Evolutionary conservation across 2,797 vertebrate species (phyloP).

Genomic region (Malacoctenus gilli): DNA sequence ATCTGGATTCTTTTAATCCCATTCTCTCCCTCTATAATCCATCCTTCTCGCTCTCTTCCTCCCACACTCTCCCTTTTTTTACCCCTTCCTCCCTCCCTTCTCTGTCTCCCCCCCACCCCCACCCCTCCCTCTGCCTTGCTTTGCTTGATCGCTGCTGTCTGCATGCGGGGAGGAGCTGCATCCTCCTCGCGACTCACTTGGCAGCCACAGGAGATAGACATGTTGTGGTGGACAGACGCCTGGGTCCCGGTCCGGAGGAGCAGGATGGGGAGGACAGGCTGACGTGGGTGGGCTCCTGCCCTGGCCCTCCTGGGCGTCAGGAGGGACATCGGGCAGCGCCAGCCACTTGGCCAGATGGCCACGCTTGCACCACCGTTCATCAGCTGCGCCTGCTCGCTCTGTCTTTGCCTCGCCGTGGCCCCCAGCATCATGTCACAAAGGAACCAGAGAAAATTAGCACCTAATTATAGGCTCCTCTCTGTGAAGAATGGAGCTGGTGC

Average conservation of each 20-base stretch:
- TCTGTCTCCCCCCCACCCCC: background rate
- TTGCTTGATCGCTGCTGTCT: conserved; percentile 49
- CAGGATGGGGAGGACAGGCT: conserved; percentile 63
- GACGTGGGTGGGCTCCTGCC: conserved; percentile 69
- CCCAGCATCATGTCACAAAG: conserved; percentile 69
- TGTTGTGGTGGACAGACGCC: conserved; percentile 75
- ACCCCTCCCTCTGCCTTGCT: background rate
- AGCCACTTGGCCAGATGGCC: conserved; percentile 73
- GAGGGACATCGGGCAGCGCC: conserved; percentile 33
- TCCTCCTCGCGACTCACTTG: conserved; percentile 66
- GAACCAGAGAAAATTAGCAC: conserved; percentile 76
- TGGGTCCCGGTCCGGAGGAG: conserved; percentile 61
- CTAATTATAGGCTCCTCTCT: conserved; percentile 79
- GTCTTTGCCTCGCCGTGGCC: conserved; percentile 61
- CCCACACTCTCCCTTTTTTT: conserved; percentile 34
- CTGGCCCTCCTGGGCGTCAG: conserved; percentile 49
- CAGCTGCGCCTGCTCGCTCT: conserved; percentile 47
- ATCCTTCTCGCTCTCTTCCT: conserved; percentile 56
- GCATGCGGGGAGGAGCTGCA: conserved; percentile 37
- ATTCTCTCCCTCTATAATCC: conserved; percentile 70
- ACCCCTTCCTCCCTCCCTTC: background rate
- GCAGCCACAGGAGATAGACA: conserved; percentile 68
- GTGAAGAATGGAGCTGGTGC: conserved; percentile 68
- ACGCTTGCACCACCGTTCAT: conserved; percentile 60
- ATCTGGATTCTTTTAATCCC: conserved; percentile 72